Evolutionary conservation across 2,113 vertebrate species (phyloP), one percentile per base, ranked within the genome.

Genomic region (Beaufortia kweichowensis): DNA sequence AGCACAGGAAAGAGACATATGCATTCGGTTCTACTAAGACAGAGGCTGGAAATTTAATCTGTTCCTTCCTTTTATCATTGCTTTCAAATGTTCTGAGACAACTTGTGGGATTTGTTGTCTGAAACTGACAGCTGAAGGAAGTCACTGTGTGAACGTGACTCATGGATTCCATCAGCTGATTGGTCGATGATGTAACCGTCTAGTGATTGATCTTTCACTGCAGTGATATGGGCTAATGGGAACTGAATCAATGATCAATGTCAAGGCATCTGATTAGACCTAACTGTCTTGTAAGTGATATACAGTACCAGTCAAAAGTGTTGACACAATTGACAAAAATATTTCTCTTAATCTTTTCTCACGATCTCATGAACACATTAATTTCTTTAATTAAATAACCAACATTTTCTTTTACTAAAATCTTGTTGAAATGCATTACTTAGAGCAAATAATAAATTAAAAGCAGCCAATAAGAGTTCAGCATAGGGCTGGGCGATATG

Each of bases 1-100:
- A 19, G 56, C 19, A 31, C 6, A 39, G 35, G 56, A 28, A 70
- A 55, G 31, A 46, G 48, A 21, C 39, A 61, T 26, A 53, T 53
- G n/a, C 31, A 55, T n/a, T 17, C 55, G 39, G 35, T 48, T 46
- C 6, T 2, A 46, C n/a, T 60, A 6, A 50, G 43, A 63, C 43
- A 71, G 2, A 21, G 23, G 15, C 46, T 17, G 35, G 79, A 60
- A 75, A 79, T 64, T 19, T 50, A 65, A 76, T 70, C 71, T 82
- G 76, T 39, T 39, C 35, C n/a, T n/a, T n/a, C n/a, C 75, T 68
- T 72, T 82, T 64, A 75, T 75, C 75, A 82, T 59, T 64, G 57
- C 70, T 72, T 69, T 72, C 48, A 69, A 53, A 29, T 66, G 33
- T 35, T 78, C 63, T 78, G 35, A 10, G 63, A 76, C 55, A 81